phyloP scores from a whole-genome alignment of 2,797 vertebrate species.

The Epinephelus malabaricus region DNA sequence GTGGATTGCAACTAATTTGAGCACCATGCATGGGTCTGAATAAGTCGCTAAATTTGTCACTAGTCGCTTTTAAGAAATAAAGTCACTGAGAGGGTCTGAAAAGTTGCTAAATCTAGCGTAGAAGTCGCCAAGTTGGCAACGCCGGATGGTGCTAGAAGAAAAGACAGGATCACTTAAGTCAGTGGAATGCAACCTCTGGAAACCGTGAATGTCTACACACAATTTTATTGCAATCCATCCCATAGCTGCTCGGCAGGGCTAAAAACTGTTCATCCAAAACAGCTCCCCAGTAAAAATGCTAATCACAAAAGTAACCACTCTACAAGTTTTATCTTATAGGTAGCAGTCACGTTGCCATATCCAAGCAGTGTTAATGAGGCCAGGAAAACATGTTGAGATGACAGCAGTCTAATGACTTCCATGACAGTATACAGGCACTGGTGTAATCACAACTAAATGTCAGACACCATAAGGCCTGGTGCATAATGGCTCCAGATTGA shows the following conservation, averaged over 20 bases:
- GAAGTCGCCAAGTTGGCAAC: too few relatives aligned
- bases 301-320: slow-evolving; percentile 41
- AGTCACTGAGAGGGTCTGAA: too few relatives aligned
- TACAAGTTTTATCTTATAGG: slow-evolving; percentile 37
- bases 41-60: too few relatives aligned
- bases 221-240: not conserved
- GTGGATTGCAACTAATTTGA: too few relatives aligned
- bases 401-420: slow-evolving; percentile 87
- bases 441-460: slow-evolving; percentile 88
- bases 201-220: not conserved
- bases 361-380: slow-evolving; percentile 79
- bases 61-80: too few relatives aligned
- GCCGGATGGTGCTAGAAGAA: too few relatives aligned
- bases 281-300: slow-evolving; percentile 23
- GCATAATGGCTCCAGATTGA: slow-evolving; percentile 86
- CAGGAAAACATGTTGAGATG: slow-evolving; percentile 85
- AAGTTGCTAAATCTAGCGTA: too few relatives aligned
- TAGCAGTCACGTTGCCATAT: slow-evolving; percentile 56
- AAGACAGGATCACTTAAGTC: not conserved
- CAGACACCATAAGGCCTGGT: slow-evolving; percentile 86
- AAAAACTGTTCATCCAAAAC: slow-evolving; percentile 9
- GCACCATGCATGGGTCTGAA: too few relatives aligned
- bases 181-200: not conserved
- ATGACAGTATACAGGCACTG: slow-evolving; percentile 84
- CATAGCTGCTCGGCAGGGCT: not conserved